Evolutionary conservation across 2,797 vertebrate species (phyloP).

Genomic region (Alosa sapidissima): DNA sequence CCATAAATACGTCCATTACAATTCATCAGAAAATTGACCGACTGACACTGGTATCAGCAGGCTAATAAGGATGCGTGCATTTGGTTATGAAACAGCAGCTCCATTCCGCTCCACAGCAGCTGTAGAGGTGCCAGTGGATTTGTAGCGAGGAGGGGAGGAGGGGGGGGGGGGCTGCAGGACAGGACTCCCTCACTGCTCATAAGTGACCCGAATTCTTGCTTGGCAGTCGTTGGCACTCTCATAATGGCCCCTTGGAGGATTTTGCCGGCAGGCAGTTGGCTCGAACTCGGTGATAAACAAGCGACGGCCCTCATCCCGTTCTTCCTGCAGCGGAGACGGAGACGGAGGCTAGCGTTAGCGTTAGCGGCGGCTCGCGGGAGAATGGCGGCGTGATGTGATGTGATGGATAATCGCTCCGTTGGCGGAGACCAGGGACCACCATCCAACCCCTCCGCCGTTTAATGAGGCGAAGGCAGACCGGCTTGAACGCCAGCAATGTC

Average conservation of each 20-base stretch:
- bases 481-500: background rate
- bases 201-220: conserved; percentile 21
- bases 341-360: too few relatives aligned
- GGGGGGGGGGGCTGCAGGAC: background rate
- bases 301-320: background rate
- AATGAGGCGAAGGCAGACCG: background rate
- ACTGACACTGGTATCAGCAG: conserved; percentile 2
- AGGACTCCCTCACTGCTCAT: background rate
- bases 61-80: background rate
- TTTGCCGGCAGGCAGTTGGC: conserved; percentile 20
- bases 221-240: conserved; percentile 27
- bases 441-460: background rate
- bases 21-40: conserved; percentile 1
- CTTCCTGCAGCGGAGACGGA: too few relatives aligned
- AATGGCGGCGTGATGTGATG: background rate
- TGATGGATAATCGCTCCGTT: background rate
- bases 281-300: conserved; percentile 38
- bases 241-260: conserved; percentile 33
- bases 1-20: conserved; percentile 19
- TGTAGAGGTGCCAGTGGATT: background rate
- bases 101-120: background rate
- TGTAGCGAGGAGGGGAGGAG: background rate
- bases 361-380: too few relatives aligned
- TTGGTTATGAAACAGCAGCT: background rate
- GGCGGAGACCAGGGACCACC: background rate